Evolutionary conservation across 2,113 vertebrate species (phyloP), one percentile per base, ranked within the genome.

Genomic region (Crotalus helleri): DNA sequence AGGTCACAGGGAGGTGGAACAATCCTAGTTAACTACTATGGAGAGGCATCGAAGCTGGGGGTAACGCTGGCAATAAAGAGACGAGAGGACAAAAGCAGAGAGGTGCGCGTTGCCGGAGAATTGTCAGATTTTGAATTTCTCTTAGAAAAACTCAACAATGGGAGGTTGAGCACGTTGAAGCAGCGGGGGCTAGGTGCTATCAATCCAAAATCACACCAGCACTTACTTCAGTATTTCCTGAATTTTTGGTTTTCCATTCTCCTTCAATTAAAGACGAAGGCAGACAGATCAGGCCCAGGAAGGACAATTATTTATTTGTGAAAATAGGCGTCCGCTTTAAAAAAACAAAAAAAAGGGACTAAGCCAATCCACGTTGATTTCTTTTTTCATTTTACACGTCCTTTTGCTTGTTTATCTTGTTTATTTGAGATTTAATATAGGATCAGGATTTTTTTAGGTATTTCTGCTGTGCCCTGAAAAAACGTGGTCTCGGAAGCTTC

Each of bases 1-100:
- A 1, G 49, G 89, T 13, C 0, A 0, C 5, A 0, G 53, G 29
- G 94, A 64, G 89, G 1, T 54, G 44, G 26, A 17, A 29, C 10
- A 0, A 64, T 4, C 1, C 19, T 87, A 5, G 85, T 94, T 91
- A 53, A 94, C 81, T 85, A 69, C 61, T 64, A 64, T 64, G 29
- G 92, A 29, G 91, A 21, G 5, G 29, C 15, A 0, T 33, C 4
- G 57, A 33, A 4, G 33, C 0, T 5, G 74, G 13, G 39, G 88
- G 46, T 54, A 92, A 21, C 0, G 5, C 19, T 61, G 64, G 5
- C 0, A 51, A 53, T 3, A 58, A 21, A 9, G 39, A 85, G 64
- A 88, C 12, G 86, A 55, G 49, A 12, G 39, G 39, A 49, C 23
- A 58, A 46, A 92, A n/a, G 51, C 0, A 21, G 26, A 0, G 2